Conservation (phyloP, 2,888 invertebrate species). For the Apamea epomidion region DNA sequence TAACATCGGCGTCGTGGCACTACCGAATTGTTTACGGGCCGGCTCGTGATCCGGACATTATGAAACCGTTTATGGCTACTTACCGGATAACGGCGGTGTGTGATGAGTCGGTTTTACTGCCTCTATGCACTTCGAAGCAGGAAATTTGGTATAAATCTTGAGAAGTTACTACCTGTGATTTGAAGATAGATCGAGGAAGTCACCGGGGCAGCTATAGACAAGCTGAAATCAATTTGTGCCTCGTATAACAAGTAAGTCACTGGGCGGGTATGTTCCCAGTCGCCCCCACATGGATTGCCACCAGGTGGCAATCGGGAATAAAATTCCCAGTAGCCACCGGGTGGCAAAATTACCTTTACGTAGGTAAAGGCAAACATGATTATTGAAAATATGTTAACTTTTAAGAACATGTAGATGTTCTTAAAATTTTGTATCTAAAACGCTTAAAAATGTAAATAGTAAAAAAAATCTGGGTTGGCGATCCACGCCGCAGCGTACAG, state of each 20-base stretch:
- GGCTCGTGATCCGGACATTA: constrained; percentile 32
- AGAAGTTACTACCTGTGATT: constrained; percentile 3
- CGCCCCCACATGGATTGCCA: too few relatives aligned
- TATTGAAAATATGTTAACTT: too few relatives aligned
- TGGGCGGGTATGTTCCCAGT: too few relatives aligned
- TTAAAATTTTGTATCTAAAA: too few relatives aligned
- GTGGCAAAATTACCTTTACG: too few relatives aligned
- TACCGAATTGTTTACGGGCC: constrained; percentile 6
- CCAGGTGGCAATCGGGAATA: too few relatives aligned
- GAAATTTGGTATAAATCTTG: constrained; percentile 27
- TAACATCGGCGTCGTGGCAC: neutral
- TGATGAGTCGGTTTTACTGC: constrained; percentile 16
- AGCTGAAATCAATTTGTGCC: neutral
- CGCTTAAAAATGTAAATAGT: too few relatives aligned
- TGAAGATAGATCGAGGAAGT: neutral
- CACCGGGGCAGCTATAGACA: neutral
- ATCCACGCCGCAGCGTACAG: too few relatives aligned
- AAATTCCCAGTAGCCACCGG: too few relatives aligned
- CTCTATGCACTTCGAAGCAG: constrained; percentile 10
- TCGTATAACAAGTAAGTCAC: neutral
- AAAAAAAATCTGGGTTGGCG: too few relatives aligned
- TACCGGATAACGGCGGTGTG: neutral
- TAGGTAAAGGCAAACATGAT: too few relatives aligned
- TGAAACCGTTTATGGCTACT: constrained; percentile 31
- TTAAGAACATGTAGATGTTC: too few relatives aligned